Base-by-base conservation (phyloP, 1,140 invertebrate genomes). In the Papilio polytes region DNA sequence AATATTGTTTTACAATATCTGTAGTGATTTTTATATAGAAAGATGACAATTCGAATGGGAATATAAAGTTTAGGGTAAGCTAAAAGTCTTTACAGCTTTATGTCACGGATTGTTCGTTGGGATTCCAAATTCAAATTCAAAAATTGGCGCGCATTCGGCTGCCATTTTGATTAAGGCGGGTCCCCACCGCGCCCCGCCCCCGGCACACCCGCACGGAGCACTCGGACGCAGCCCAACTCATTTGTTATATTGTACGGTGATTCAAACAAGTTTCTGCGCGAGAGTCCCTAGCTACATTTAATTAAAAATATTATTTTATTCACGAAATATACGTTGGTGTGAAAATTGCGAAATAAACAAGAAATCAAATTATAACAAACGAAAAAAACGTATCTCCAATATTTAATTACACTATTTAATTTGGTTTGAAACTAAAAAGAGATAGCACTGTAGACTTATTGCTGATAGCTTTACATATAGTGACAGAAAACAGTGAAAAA, bases 141-240 rank as follows among this genome's bases (percentile, higher is more conserved):
- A 93, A 92, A 88, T 94, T 94, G 92, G 92, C 92, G 92, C 92
- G 88, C 83, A 83, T 82, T 81, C 84, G 81, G 86, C 91, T 89
- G 95, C 94, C 95, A 95, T 95, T 94, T 95, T 95, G 94, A 94
- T 94, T 91, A 83, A 89, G 95, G 95, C 94, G 91, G 87, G 76
- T 63, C 85, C 85, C 87, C 87, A 90, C 88, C 87, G 91, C 91
- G 93, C 93, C 93, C 90, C 87, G 80, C 85, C 44, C 66, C 80
- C 76, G 83, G 89, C 90, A 91, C 90, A 85, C 89, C 90, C 89
- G 84, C 84, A 84, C 86, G 84, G 80, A 87, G 87, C 89, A 94
- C 94, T 95, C 93, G 90, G 94, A 94, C 94, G 92, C 94, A 93
- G 91, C 94, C 93, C 94, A 94, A 94, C 87, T 94, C 92, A 95